Evolutionary conservation across 2,888 invertebrate species (phyloP), one percentile per base, ranked within the genome.

Genomic region (Liopterus haemorrhoidalis): DNA sequence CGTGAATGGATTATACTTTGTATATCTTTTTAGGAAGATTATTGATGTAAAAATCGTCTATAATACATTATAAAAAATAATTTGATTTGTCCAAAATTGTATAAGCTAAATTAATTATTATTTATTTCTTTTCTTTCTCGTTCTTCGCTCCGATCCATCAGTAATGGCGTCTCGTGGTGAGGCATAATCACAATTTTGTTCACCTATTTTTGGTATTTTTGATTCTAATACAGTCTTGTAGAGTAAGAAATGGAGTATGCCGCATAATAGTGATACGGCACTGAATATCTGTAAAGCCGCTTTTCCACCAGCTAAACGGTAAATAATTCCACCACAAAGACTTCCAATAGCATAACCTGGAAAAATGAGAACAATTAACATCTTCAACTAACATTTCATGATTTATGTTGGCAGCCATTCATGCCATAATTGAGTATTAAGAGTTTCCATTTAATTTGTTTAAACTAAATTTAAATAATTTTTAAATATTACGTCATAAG

Each of bases 301-400:
- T 31, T 66, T 66, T 0, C 85, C 86, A 0, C 85, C 85, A 9
- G 76, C 59, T 47, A 70, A 66, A 41, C 75, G 73, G 61, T 83
- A 85, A 31, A 85, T 61, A 48, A 79, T 66, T 1, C 88, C 88
- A 2, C 87, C 86, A 3, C 82, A 59, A 1, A 88, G 62, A 22
- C 85, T 85, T 0, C 88, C 88, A 35, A 88, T 63, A 0, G 86
- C 81, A 59, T 82, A 87, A 9, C 87, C 87, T 82, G 59, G 39
- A 63, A 58, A 50, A 46, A 4, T 16, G 11, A 33, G 16, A 15
- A 15, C 9, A 9, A 6, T 41, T 14, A 5, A 14, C 27, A 16
- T 21, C 16, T 14, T 6, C 14, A n/a, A n/a, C n/a, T n/a, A n/a
- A n/a, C n/a, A n/a, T n/a, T n/a, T n/a, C n/a, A n/a, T n/a, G n/a